Evolutionary conservation across 2,888 invertebrate species (phyloP), one percentile per base, ranked within the genome.

Genomic region (Notodonta dromedarius): DNA sequence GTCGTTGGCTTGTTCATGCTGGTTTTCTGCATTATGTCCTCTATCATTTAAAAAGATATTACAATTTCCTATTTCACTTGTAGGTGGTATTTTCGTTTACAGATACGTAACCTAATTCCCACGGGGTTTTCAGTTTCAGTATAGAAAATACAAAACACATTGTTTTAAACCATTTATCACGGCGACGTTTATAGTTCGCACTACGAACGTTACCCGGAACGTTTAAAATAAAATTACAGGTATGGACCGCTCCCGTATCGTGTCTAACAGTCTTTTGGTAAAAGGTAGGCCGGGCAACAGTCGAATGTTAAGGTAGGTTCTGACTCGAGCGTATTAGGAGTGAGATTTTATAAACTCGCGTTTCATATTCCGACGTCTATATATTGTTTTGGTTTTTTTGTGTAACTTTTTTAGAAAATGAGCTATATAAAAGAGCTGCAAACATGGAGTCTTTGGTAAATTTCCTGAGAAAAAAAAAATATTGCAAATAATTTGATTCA

Each of bases 141-240:
- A 24, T 24, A 11, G 48, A 35, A 32, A 53, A 53, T 13, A 53
- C 50, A 16, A 5, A n/a, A 54, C 14, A 54, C 54, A 54, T 54
- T 54, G 35, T 54, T 39, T 35, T 14, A 39, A 39, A 14, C 54
- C 54, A 39, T 54, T 14, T 54, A 54, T 39, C 54, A 39, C 39
- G n/a, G 54, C 54, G 39, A 39, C 54, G 13, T 54, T 54, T 54
- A 54, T 54, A 54, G 35, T 54, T 54, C 39, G n/a, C 54, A 54
- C 54, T 39, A 54, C 52, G 4, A 52, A 24, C 24, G 52, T 52
- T 52, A 32, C 39, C 53, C 13, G 53, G 35, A 53, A 39, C 35
- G 60, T 62, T 62, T 65, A 56, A 65, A 65, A 62, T 60, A 65
- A 65, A 65, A 62, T 62, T 56, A 56, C 54, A 54, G 35, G 55